Base-by-base conservation (phyloP, 1,140 invertebrate species). In the Bombus affinis region DNA sequence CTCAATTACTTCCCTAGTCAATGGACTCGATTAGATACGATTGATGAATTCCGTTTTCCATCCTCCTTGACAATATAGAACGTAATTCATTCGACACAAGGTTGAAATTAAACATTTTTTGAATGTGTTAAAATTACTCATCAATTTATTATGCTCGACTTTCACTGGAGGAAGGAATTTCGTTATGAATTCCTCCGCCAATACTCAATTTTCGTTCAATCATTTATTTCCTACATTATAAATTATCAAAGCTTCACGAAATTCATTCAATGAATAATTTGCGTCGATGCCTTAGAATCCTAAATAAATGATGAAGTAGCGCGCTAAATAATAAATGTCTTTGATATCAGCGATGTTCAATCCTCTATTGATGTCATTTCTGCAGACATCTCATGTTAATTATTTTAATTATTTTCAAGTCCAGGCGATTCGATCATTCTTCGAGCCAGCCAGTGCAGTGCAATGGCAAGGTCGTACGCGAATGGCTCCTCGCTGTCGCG, bases 401-500 rank as follows among this genome's bases (percentile, higher is more conserved):
- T 53, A 22, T 53, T 53, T 87, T 90, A 90, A 90, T 89, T 90
- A 88, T 72, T 83, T n/a, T 47, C 62, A 32, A 77, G 78, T 80
- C 37, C 57, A 83, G 74, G 57, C 77, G 85, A 89, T 79, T 75
- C 73, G 78, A 72, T 65, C 83, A 66, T 59, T 77, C 88, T 81
- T 86, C 73, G 39, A 68, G 44, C 72, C 72, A 66, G 47, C 47
- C 47, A 22, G 47, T 53, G 5, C 47, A 22, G 18, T 53, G 47
- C 78, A 62, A 42, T 72, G 86, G 72, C 89, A 90, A 90, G 88
- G 86, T 86, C 47, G 47, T 53, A 53, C 18, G 18, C 18, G 18
- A 53, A 53, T 86, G 85, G 85, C 89, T 90, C 89, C 88, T 89
- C 66, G 77, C 78, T 79, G 82, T 88, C 88, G 86, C 81, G 83